Base-by-base conservation (phyloP, 2,113 vertebrate genomes). In the Thymallus thymallus region DNA sequence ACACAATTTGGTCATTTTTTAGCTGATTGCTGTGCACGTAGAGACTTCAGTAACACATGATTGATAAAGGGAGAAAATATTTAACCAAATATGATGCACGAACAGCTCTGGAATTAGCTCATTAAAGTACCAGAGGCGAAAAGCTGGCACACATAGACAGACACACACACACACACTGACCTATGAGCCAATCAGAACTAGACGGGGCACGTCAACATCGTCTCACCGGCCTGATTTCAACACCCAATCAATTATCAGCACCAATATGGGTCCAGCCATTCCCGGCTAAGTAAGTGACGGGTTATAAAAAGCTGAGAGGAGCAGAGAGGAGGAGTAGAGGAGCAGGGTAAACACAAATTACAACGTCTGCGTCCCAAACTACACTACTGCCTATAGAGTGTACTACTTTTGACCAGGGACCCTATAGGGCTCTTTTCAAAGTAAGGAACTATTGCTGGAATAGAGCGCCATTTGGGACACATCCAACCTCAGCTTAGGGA, bases 241-340 rank as follows among this genome's bases (percentile, higher is more conserved):
- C 92, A 94, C 91, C 89, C 87, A 90, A 90, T 92, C 87, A 83
- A 91, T 92, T 92, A 92, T 92, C 86, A 88, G 82, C 75, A 64
- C 73, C 86, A 84, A 87, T 81, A 84, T 76, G 86, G 20, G 85
- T 84, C 77, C 84, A 72, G 83, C 83, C 80, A 83, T 88, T 87
- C 76, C 86, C 82, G 79, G 80, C 81, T 81, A 83, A 80, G 81
- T 80, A 88, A 91, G 89, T 88, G 90, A 78, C 69, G 68, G 77
- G 88, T 84, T 92, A 92, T 90, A 89, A 92, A 93, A 91, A 92
- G 88, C 82, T 79, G 75, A 73, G 56, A 60, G 35, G 81, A 81
- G 80, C 68, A 69, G 71, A n/a, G n/a, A n/a, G n/a, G n/a, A n/a
- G n/a, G n/a, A n/a, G n/a, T n/a, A 73, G 56, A 60, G 35, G 81